phyloP scores from a whole-genome alignment of 2,797 vertebrate genomes.

The Chelidonichthys spinosus region DNA sequence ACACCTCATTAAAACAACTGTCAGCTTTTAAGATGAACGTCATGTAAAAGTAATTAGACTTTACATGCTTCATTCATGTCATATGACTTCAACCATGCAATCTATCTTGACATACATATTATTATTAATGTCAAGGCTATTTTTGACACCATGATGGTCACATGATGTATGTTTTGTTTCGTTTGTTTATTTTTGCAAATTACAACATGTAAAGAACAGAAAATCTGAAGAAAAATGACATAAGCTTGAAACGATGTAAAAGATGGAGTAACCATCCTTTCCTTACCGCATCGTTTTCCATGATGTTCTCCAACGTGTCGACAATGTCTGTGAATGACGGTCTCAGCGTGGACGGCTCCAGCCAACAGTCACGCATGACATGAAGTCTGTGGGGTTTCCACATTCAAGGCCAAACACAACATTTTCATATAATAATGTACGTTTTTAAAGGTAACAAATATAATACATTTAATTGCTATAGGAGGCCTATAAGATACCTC shows the following conservation, averaged over 20 bases:
- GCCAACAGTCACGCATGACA: constrained; percentile 81
- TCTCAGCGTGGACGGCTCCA: constrained; percentile 76
- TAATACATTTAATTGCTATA: too few relatives aligned
- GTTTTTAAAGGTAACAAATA: too few relatives aligned
- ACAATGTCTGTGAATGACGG: constrained; percentile 79
- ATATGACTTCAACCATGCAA: not conserved
- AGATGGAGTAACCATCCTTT: not conserved
- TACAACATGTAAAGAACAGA: not conserved
- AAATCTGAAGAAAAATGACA: not conserved
- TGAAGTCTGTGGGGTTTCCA: constrained; percentile 67
- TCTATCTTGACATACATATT: not conserved
- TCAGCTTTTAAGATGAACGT: not conserved
- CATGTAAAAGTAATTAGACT: not conserved
- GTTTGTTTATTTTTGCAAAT: not conserved
- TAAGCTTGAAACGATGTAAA: not conserved
- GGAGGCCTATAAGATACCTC: too few relatives aligned
- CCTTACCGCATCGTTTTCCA: constrained; percentile 81
- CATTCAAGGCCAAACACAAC: not conserved
- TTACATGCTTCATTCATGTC: not conserved
- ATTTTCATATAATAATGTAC: too few relatives aligned
- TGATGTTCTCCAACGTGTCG: constrained; percentile 73
- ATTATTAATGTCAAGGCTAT: not conserved
- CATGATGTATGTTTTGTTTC: not conserved
- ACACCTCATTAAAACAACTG: not conserved
- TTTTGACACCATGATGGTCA: not conserved